phyloP scores from a whole-genome alignment of 1,140 invertebrate genomes.

The Drosophila leontia region DNA sequence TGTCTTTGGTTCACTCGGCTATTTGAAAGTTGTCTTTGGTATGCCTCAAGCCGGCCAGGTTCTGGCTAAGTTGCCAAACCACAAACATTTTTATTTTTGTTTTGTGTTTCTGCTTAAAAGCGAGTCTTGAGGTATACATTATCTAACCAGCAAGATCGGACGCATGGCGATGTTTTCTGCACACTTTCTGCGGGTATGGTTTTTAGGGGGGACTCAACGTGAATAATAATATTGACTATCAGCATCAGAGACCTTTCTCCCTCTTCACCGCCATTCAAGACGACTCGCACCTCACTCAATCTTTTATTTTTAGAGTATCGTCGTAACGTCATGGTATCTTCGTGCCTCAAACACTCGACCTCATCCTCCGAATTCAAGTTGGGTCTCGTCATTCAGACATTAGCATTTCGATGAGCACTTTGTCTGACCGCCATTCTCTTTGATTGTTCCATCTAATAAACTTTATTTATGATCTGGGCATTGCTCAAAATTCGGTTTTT shows the following conservation, averaged over 20 bases:
- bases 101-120: conserved; percentile 27
- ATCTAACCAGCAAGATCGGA: conserved; percentile 46
- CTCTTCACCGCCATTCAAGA: conserved; percentile 12
- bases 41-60: conserved; percentile 14
- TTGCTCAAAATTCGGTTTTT: neutral
- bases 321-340: conserved; percentile 11
- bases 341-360: conserved; percentile 26
- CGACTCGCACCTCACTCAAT: conserved; percentile 14
- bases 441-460: conserved; percentile 41
- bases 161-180: conserved; percentile 11
- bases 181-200: conserved; percentile 3
- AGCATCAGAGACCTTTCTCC: conserved; percentile 28
- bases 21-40: conserved; percentile 66
- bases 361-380: conserved; percentile 35
- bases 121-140: conserved; percentile 36
- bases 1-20: conserved; percentile 27
- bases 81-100: conserved; percentile 26
- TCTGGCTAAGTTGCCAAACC: conserved; percentile 50
- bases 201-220: neutral
- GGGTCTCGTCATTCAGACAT: conserved; percentile 36
- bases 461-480: conserved; percentile 36
- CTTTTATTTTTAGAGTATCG: conserved; percentile 36
- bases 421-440: conserved; percentile 27
- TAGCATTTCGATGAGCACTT: conserved; percentile 42
- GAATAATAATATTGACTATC: conserved; percentile 2